These are phyloP conservation scores for Nymphalis c-album DNA, from an alignment of 2,888 invertebrate species.

Conservation along the genomic window DNA sequence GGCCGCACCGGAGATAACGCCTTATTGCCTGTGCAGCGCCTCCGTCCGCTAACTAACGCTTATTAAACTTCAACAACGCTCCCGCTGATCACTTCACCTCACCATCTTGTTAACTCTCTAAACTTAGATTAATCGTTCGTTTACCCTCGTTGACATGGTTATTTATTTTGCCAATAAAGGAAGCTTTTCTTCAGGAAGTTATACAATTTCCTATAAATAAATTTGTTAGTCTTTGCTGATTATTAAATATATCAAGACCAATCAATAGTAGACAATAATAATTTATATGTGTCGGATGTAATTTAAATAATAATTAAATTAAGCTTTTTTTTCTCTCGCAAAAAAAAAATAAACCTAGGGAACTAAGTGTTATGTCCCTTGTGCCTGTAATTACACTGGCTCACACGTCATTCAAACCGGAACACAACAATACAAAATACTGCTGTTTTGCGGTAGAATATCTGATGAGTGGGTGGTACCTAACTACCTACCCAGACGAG, in stretches of 20 bases:
- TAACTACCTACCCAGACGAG: no score
- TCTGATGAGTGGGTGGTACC: no score
- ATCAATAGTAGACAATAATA: not conserved
- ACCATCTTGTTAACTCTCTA: conserved; percentile 76
- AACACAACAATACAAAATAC: no score
- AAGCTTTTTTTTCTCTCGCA: no score
- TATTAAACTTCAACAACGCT: conserved; percentile 80
- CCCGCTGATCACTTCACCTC: conserved; percentile 77
- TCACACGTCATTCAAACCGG: no score
- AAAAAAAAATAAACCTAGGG: no score
- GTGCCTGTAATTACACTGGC: no score
- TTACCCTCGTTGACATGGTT: conserved; percentile 57
- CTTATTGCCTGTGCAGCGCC: conserved; percentile 71
- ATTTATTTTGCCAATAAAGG: conserved; percentile 61
- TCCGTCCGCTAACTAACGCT: conserved; percentile 74
- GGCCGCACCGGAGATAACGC: conserved; percentile 74
- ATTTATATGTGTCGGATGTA: not conserved
- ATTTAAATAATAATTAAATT: no score
- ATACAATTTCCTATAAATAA: conserved; percentile 14
- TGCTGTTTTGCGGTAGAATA: no score
- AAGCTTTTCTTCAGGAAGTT: conserved; percentile 18
- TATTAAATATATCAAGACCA: no score
- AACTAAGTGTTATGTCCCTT: no score
- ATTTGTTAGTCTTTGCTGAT: not conserved
- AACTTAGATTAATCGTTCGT: conserved; percentile 79